Conservation (phyloP, 2,797 vertebrate genomes). For the Pseudotriccus pelzelni region DNA sequence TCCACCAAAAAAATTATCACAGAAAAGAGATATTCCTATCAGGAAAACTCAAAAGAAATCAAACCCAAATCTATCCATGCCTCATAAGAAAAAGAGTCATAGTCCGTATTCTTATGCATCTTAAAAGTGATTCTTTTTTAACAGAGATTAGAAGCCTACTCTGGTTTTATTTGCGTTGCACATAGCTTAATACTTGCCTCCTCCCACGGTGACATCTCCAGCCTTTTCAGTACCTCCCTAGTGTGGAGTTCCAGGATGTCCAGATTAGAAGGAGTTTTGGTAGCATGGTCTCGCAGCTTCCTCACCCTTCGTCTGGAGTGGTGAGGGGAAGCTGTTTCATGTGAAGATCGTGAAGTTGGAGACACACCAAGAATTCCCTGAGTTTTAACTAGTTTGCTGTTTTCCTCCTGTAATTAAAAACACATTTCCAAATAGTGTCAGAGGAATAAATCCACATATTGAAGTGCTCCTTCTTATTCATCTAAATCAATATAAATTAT, state of each 20-base stretch:
- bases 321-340: slow-evolving; percentile 81
- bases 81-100: background rate
- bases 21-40: background rate
- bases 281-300: slow-evolving; percentile 85
- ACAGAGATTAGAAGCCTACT: background rate
- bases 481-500: background rate
- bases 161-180: background rate
- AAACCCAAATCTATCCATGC: background rate
- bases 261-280: slow-evolving; percentile 88
- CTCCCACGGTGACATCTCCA: slow-evolving; percentile 92
- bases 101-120: background rate
- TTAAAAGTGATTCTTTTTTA: background rate
- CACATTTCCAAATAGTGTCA: slow-evolving; percentile 22
- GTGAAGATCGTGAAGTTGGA: slow-evolving; percentile 83
- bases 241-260: slow-evolving; percentile 96
- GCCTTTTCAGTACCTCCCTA: slow-evolving; percentile 89
- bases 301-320: slow-evolving; percentile 85
- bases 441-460: background rate
- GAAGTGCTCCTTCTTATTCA: background rate
- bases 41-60: background rate
- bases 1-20: background rate
- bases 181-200: slow-evolving; percentile 80
- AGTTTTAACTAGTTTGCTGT: slow-evolving; percentile 90
- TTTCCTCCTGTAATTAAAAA: slow-evolving; percentile 85
- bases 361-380: slow-evolving; percentile 88